phyloP scores from a whole-genome alignment of 2,113 vertebrate genomes.

The Sceloporus tristichus region DNA sequence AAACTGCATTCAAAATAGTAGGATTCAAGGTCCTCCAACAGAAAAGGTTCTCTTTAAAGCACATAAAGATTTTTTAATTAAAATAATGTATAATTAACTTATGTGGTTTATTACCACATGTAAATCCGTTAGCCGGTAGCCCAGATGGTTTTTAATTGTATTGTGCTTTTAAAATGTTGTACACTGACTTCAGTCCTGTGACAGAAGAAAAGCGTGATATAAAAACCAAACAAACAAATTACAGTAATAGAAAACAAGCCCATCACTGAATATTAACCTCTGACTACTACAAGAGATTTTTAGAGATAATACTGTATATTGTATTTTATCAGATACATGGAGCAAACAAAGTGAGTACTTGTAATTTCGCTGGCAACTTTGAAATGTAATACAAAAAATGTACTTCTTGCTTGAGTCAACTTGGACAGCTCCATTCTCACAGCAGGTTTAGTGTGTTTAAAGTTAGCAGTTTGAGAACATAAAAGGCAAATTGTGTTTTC shows the following conservation, averaged over 20 bases:
- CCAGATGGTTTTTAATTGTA: background rate
- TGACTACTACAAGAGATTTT: background rate
- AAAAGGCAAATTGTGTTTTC: background rate
- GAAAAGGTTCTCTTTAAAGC: background rate
- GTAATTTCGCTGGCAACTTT: background rate
- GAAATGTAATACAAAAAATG: background rate
- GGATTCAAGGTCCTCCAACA: background rate
- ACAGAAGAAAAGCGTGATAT: no score
- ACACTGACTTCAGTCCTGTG: no score
- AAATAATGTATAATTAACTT: background rate
- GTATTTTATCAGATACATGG: background rate
- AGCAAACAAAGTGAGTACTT: background rate
- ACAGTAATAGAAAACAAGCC: background rate
- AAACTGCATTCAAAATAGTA: background rate
- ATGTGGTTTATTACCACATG: background rate
- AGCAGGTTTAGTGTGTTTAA: background rate
- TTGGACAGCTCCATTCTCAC: background rate
- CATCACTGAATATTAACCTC: background rate
- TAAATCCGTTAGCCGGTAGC: background rate
- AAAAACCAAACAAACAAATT: background rate
- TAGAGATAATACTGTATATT: background rate
- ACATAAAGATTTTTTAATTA: background rate
- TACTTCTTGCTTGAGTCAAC: background rate
- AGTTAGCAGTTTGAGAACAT: background rate
- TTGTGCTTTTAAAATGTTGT: no score